Percentiles rank a stretch among this genome's conserved stretches.
These are phyloP conservation scores for Dipodomys merriami DNA, from an alignment of 2,113 vertebrate genomes.

Conservation along the genomic window DNA sequence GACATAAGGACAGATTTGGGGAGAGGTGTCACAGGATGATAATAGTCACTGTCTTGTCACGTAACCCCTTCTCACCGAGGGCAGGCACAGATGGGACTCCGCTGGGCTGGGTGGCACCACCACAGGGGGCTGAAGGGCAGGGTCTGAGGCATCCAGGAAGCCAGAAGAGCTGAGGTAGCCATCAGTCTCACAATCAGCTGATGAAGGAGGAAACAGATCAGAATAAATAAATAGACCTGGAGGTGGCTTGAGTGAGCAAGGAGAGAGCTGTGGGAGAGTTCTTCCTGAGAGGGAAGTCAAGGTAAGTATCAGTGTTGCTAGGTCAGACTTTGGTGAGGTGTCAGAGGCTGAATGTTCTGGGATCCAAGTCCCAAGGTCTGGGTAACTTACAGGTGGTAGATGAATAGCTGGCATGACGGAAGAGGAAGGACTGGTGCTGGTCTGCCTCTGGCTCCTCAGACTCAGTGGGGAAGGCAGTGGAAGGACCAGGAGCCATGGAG, in stretches of 20 bases:
- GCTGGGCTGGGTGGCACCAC: constrained; percentile 80
- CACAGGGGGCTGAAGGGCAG: constrained; percentile 61
- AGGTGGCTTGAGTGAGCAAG: neutral
- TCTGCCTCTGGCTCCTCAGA: constrained; percentile 95
- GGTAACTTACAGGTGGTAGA: constrained; percentile 92
- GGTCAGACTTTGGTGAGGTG: neutral
- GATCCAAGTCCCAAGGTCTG: neutral
- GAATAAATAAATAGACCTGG: neutral
- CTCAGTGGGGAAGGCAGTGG: constrained; percentile 87
- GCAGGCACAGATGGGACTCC: constrained; percentile 87
- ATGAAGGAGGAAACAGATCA: neutral
- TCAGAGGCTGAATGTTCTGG: neutral
- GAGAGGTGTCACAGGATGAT: constrained; percentile 4
- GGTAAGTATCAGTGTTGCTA: neutral
- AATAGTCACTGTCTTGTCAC: neutral
- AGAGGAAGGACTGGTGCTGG: constrained; percentile 91
- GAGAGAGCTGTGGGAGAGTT: neutral
- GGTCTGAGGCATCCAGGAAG: constrained; percentile 89
- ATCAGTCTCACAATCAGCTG: constrained; percentile 97
- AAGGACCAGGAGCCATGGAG: constrained; percentile 69
- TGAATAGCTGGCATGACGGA: constrained; percentile 93
- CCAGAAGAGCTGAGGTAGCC: constrained; percentile 94
- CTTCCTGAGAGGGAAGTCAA: neutral
- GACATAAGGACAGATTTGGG: neutral
- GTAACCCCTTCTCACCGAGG: constrained; percentile 87